Evolutionary conservation across 2,888 invertebrate genomes (phyloP).

Genomic region (Agriotes lineatus): DNA sequence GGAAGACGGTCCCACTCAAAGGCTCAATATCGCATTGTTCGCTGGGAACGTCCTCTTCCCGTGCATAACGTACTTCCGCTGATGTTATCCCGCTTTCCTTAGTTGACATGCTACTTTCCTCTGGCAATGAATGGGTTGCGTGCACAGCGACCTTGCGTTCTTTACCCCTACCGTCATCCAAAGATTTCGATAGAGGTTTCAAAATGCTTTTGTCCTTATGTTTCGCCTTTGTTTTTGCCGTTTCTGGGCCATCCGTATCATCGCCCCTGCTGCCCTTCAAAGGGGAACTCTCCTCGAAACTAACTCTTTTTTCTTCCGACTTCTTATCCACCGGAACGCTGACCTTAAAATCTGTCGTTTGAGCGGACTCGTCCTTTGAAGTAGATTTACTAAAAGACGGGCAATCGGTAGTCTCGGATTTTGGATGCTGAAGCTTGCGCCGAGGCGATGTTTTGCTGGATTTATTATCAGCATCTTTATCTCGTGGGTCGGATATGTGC

Average conservation of each 20-base stretch:
- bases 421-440: slow-evolving; percentile 44
- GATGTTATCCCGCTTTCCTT: slow-evolving; percentile 25
- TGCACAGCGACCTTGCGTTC: slow-evolving; percentile 12
- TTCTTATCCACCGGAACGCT: slow-evolving; percentile 18
- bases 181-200: slow-evolving; percentile 35
- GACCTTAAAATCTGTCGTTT: neutral
- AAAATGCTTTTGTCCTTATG: slow-evolving; percentile 40
- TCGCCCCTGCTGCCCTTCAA: neutral
- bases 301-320: slow-evolving; percentile 46
- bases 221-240: slow-evolving; percentile 11
- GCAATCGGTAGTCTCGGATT: slow-evolving; percentile 23
- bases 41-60: slow-evolving; percentile 28
- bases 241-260: neutral
- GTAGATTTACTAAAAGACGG: neutral
- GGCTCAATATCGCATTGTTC: slow-evolving; percentile 68
- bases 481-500: neutral
- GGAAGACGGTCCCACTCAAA: slow-evolving; percentile 74
- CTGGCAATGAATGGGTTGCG: slow-evolving; percentile 31
- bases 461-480: slow-evolving; percentile 10
- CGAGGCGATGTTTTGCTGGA: slow-evolving; percentile 21
- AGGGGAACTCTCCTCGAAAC: slow-evolving; percentile 41
- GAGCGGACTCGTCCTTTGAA: slow-evolving; percentile 30
- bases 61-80: slow-evolving; percentile 16
- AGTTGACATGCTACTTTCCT: slow-evolving; percentile 20
- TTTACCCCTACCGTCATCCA: slow-evolving; percentile 24